Evolutionary conservation across 2,888 invertebrate genomes (phyloP), one percentile per base, ranked within the genome.

Genomic region (Nebria brevicollis): DNA sequence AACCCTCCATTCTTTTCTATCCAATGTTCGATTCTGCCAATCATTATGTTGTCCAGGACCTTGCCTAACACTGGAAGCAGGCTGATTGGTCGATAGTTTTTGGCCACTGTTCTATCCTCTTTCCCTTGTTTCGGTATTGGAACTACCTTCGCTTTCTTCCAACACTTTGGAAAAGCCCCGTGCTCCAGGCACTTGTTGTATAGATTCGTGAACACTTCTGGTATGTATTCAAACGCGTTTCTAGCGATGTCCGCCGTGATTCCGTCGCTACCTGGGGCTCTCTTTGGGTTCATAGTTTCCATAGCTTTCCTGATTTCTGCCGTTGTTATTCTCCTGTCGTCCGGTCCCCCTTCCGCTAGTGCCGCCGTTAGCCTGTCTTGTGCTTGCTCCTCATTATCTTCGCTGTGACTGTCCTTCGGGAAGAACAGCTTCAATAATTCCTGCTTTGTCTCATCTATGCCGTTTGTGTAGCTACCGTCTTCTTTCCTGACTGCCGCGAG

Each of bases 111-210:
- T n/a, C 81, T 74, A n/a, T 83, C 83, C 0, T 76, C 73, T 73
- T 85, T 85, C 2, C 68, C 76, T 0, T 84, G 83, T 78, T 86
- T 86, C 0, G 85, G 86, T 0, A 86, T 84, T 8, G 85, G 84
- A 75, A 84, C 85, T 0, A 84, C 82, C 0, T 66, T 73, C 0
- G 84, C 83, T 0, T 8, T 42, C 75, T 85, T 85, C 86, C 86
- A 86, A 0, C 77, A 77, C 6, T 6, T 15, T 41, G 83, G 79
- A 66, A 82, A 79, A 10, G 66, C 20, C 1, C 82, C 77, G 7
- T 1, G 1, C 26, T 64, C 20, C 7, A 82, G 25, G 66, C 82
- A 82, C 1, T 25, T 8, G 11, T 77, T 81, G 20, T 76, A 82
- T 6, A 83, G 7, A 5, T 70, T 10, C 0, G 34, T 10, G 42